These are phyloP conservation scores for Drosophila kikkawai DNA, from an alignment of 1,140 invertebrate species.

Conservation along the genomic window DNA sequence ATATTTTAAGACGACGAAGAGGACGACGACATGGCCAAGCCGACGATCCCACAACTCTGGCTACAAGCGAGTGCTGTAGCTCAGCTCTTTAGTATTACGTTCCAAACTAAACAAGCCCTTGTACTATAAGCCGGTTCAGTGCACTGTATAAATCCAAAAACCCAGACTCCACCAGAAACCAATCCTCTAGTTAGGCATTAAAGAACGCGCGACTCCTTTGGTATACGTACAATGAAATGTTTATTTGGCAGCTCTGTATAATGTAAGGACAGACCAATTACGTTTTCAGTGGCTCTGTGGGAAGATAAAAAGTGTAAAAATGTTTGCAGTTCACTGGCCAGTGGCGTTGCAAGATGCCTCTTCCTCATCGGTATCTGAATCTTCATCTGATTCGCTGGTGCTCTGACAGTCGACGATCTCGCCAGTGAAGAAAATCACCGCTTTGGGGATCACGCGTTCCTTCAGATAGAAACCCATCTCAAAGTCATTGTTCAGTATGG, in stretches of 20 bases:
- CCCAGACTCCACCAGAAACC: conserved; percentile 9
- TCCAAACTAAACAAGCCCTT: conserved; percentile 22
- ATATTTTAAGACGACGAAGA: conserved; percentile 23
- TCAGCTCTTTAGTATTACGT: conserved; percentile 43
- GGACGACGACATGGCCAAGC: conserved; percentile 43
- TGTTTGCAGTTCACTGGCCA: background rate
- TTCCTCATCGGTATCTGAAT: background rate
- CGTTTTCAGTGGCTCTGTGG: background rate
- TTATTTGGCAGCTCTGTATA: background rate
- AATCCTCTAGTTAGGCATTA: conserved; percentile 61
- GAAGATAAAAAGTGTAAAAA: background rate
- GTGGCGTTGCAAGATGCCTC: background rate
- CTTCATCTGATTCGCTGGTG: conserved; percentile 43
- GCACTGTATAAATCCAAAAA: conserved; percentile 58
- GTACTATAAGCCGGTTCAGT: conserved; percentile 49
- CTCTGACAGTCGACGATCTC: conserved; percentile 87
- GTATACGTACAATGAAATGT: conserved; percentile 17
- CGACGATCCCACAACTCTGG: conserved; percentile 43
- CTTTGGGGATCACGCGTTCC: conserved; percentile 93
- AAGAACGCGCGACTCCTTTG: conserved; percentile 46
- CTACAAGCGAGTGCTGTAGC: conserved; percentile 52
- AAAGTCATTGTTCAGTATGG: conserved; percentile 90
- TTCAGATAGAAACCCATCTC: conserved; percentile 96
- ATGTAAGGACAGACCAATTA: conserved; percentile 2
- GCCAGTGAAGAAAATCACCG: conserved; percentile 94